Evolutionary conservation across 2,113 vertebrate genomes (phyloP), one percentile per base, ranked within the genome.

Genomic region (Athene noctua): DNA sequence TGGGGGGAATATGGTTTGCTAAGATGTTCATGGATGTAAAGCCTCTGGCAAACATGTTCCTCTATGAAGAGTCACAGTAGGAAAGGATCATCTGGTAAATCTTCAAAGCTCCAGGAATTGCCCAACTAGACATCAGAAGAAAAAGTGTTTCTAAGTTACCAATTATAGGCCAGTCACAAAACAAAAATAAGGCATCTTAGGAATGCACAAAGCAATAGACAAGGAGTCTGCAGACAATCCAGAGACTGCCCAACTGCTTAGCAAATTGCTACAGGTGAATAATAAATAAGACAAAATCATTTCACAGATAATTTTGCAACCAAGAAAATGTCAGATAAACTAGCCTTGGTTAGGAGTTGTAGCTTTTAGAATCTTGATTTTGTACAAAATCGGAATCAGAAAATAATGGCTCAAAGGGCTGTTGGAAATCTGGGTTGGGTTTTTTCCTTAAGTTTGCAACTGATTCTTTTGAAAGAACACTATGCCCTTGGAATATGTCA

Each of bases 81-180:
- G 96, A 94, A 68, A 75, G 90, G 79, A 88, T 95, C 95, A 80
- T 94, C 85, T 93, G 67, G 81, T 89, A 87, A 90, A 91, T 88
- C 90, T 95, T 94, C 89, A 97, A 93, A 94, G 91, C 77, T 86
- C 46, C 85, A 94, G 17, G 40, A 94, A 94, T 73, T 94, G 78
- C 78, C 75, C 72, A 94, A 92, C 11, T 34, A 42, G 58, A 75
- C 84, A 81, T 44, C 61, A 88, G 49, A 80, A 90, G 77, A 66
- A 92, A 81, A 55, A 82, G 38, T 23, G 70, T 86, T 66, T 91
- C 91, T 62, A 87, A 84, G 79, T 74, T 91, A 92, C 55, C 66
- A 91, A 34, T 57, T 85, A 87, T 16, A 36, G 40, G 27, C 67
- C 67, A 81, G 70, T 91, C 59, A 87, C 57, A 75, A 94, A 90